A percentile compares a stretch with the other conserved stretches of the same genome.
These are phyloP conservation scores for Zaprionus camerounensis DNA, from an alignment of 1,140 invertebrate species.

Conservation along the genomic window DNA sequence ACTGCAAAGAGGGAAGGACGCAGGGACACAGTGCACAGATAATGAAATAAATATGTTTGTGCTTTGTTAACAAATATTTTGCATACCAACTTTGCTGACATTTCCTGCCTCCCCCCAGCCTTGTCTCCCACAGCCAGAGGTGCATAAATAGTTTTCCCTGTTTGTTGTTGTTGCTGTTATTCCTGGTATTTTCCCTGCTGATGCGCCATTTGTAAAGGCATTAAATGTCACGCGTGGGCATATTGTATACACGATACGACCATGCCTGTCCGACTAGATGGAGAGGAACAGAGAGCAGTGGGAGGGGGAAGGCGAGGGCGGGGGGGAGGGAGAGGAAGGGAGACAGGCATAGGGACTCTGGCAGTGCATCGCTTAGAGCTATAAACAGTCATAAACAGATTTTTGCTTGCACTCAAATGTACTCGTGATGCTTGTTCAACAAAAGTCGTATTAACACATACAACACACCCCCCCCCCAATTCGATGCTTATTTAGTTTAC, in stretches of 20 bases:
- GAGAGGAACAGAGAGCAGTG: neutral
- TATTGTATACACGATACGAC: constrained; percentile 4
- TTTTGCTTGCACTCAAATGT: neutral
- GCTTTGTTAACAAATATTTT: constrained; percentile 35
- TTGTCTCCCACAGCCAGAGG: neutral
- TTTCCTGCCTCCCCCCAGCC: neutral
- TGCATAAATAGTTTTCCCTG: constrained; percentile 5
- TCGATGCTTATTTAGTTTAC: neutral
- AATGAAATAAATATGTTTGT: constrained; percentile 37
- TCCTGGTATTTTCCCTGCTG: constrained; percentile 12
- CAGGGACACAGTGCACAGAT: constrained; percentile 7
- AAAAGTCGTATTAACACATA: neutral
- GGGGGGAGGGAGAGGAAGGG: neutral
- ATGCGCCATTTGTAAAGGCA: constrained; percentile 15
- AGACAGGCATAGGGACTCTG: neutral
- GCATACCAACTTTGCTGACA: constrained; percentile 19
- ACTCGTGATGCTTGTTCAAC: neutral
- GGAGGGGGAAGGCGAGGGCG: neutral
- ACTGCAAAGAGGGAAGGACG: neutral
- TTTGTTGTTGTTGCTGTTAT: neutral
- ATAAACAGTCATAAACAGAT: constrained; percentile 8
- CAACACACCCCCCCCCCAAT: neutral
- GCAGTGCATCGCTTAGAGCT: constrained; percentile 4
- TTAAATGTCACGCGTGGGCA: constrained; percentile 28
- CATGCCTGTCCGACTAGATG: neutral